phyloP scores from a whole-genome alignment of 2,113 vertebrate genomes.

The Chionomys nivalis region DNA sequence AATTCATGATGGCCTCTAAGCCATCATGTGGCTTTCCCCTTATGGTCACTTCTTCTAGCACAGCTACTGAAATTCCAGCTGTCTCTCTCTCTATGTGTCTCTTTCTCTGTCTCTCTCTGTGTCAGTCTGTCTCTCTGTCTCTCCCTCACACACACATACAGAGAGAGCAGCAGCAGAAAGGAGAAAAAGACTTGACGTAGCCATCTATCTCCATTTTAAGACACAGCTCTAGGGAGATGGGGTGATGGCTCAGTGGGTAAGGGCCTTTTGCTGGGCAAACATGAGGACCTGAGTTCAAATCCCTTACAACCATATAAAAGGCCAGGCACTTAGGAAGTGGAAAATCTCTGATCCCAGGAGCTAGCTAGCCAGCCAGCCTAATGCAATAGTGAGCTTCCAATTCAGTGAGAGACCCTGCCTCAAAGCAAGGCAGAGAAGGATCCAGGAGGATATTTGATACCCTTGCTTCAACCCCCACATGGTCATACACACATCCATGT shows the following conservation, averaged over 20 bases:
- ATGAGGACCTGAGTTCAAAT: not conserved
- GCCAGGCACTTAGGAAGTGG: too few relatives aligned
- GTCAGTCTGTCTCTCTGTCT: too few relatives aligned
- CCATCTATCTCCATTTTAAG: not conserved
- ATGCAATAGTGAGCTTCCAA: not conserved
- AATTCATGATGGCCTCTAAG: not conserved
- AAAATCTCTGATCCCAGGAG: not conserved
- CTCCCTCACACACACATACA: not conserved
- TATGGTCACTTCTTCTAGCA: not conserved
- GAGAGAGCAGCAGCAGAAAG: not conserved
- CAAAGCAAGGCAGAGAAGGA: not conserved
- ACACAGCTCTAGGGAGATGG: not conserved
- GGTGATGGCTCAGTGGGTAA: not conserved
- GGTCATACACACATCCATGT: not conserved
- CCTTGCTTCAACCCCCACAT: not conserved
- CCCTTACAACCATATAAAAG: not conserved
- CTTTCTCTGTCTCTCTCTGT: not conserved
- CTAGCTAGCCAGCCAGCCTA: not conserved
- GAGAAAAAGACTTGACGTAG: not conserved
- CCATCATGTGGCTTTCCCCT: not conserved
- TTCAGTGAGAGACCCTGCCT: not conserved
- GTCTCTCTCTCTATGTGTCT: too few relatives aligned
- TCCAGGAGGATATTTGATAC: too few relatives aligned
- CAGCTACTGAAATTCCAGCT: slow-evolving; percentile 27
- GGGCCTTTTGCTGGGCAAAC: not conserved